Evolutionary conservation across 2,888 invertebrate species (phyloP), one percentile per base, ranked within the genome.

Genomic region (Erebia epiphron): DNA sequence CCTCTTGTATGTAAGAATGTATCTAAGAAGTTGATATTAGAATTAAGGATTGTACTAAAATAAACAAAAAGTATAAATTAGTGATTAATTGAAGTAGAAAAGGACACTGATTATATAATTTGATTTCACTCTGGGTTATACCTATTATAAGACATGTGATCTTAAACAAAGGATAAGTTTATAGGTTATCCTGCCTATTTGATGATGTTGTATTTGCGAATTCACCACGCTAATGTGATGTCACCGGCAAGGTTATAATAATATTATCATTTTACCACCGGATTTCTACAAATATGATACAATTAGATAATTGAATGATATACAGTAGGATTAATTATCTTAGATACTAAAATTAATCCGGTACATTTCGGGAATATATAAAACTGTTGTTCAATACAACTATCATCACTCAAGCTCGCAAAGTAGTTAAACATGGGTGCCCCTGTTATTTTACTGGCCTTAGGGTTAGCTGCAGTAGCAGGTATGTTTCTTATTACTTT

Each of bases 401-500:
- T 10, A 54, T 54, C 54, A 41, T 64, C 64, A 64, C 35, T 54
- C 10, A 52, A 18, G 11, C 35, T 52, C 8, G 18, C 35, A 13
- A 64, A 41, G 52, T 16, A 35, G 13, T 18, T 64, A 46, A 66
- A 14, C 43, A 66, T 66, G 66, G 56, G 66, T 46, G 56, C 66
- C 11, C 9, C 56, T 10, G 3, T 21, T 11, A 9, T 56, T 66
- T 9, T 66, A 56, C 41, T 66, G 18, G 9, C 68, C 60, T 63
- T 65, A 16, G 54, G 54, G 41, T 26, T 70, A 61, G 60, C 68
- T 68, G 68, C 50, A 10, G 54, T 68, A 11, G 61, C 52, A 68
- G 60, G 68, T 68, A 61, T 18, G 60, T 41, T 60, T 41, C 35
- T 54, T 54, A 14, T 7, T 14, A 54, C 1, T 18, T 54, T 16